Evolutionary conservation across 2,888 invertebrate genomes (phyloP), one percentile per base, ranked within the genome.

Genomic region (Pseudanteris insignis): DNA sequence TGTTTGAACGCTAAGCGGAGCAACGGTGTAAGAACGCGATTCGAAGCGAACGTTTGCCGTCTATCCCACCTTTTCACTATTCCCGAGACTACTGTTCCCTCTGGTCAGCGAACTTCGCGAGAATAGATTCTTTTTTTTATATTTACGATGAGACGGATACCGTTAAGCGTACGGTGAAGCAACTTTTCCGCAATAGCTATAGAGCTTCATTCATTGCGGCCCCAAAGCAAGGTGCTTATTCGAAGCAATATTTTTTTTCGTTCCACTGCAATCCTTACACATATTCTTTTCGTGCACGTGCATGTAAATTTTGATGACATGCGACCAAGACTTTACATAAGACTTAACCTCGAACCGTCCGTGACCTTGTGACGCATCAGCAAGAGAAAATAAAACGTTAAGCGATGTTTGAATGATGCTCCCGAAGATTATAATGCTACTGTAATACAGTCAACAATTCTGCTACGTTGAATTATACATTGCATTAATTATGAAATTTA

Each of bases 91-190:
- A 60, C 61, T 61, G 58, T 61, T 64, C 58, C 53, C 57, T 25
- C 64, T 60, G 64, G 60, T 61, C 60, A 64, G 60, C 57, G 60
- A 64, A 64, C 64, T 61, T 60, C 50, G 47, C 61, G 55, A 63
- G 60, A 65, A 61, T 58, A 55, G 63, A 55, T 60, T 53, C 46
- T 48, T 63, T 53, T 58, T 63, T 61, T 63, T 58, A 53, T 63
- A 59, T 63, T 62, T 62, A 63, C 59, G 60, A 63, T 41, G 50
- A 47, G 63, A 51, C 34, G 53, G 33, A 41, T 67, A 65, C 68
- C 66, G 68, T 67, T 66, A 68, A 63, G 60, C 57, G 62, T 67
- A 67, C 68, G 66, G 64, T 66, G 63, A 68, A 68, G 63, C 65
- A 48, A 64, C 68, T 67, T 68, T 67, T 66, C 67, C 65, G 68